Evolutionary conservation across 2,113 vertebrate genomes (phyloP), one percentile per base, ranked within the genome.

Genomic region (Pleuronectes platessa): DNA sequence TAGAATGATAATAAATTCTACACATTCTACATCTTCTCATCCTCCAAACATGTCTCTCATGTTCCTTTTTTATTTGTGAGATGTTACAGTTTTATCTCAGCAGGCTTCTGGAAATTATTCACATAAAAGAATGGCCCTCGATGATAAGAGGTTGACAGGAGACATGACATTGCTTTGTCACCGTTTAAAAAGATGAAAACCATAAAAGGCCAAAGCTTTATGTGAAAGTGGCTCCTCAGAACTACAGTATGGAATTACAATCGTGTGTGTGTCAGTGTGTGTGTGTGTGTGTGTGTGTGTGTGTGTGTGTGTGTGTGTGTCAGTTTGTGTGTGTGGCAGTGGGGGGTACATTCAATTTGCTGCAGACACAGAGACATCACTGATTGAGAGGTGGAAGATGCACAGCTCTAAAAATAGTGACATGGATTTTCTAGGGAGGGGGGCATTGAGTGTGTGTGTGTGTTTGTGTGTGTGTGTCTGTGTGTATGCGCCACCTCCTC

Each of bases 341-440:
- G 40, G 68, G 67, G 53, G 72, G 59, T 63, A 60, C 61, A 58
- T 68, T 68, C 54, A 31, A 81, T 79, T 79, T 51, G 66, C 53
- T 68, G 81, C 66, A 79, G 26, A 74, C 18, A 55, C 60, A 60
- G 61, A 70, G 81, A 74, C 69, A 73, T 74, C 63, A 40, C 51
- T 86, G 74, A 88, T 85, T 81, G 71, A 85, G 73, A 71, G 86
- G 87, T 69, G 71, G 68, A 88, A 72, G 76, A 79, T 72, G 77
- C 65, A 60, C 66, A 24, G 14, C 27, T 68, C 88, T 92, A 90
- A 86, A 91, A 91, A 91, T 92, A 91, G 31, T 67, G 71, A 80
- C 86, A 85, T 76, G 79, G 84, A 84, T 82, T 88, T 79, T 86
- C 71, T 69, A 53, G 42, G 64, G 80, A 59, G 74, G 77, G 83